Evolutionary conservation across 2,797 vertebrate species (phyloP).

Genomic region (Fistularia tabacaria): DNA sequence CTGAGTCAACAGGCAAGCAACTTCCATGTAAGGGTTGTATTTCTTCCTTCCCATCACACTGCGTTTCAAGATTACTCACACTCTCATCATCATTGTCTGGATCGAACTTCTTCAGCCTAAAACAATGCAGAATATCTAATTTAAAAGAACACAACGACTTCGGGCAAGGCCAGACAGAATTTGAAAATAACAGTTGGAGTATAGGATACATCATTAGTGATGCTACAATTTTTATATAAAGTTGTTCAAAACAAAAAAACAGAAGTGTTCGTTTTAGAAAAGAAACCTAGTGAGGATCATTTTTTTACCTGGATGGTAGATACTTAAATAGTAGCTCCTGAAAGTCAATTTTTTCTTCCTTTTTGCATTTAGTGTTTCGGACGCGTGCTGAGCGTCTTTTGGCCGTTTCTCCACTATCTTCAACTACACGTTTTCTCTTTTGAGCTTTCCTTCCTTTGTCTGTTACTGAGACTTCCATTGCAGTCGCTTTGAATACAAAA

Average conservation of each 20-base stretch:
- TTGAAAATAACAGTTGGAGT: too few species aligned
- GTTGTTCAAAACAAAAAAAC: too few species aligned
- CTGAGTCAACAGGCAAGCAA: slow-evolving; percentile 75
- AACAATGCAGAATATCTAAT: slow-evolving; percentile 2
- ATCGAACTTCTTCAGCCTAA: slow-evolving; percentile 88
- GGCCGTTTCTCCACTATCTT: slow-evolving; percentile 91
- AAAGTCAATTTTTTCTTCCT: slow-evolving; percentile 97
- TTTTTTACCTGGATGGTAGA: slow-evolving; percentile 87
- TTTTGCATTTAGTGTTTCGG: slow-evolving; percentile 96
- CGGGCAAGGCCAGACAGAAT: neutral
- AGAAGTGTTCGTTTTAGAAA: too few species aligned
- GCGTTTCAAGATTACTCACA: slow-evolving; percentile 84
- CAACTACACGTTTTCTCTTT: slow-evolving; percentile 85
- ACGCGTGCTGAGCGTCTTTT: slow-evolving; percentile 95
- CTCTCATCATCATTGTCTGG: slow-evolving; percentile 92
- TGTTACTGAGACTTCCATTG: slow-evolving; percentile 76
- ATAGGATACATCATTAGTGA: too few species aligned
- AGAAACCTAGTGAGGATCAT: neutral
- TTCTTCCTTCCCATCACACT: slow-evolving; percentile 81
- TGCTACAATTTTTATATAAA: too few species aligned
- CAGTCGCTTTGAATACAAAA: slow-evolving; percentile 47
- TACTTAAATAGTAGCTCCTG: slow-evolving; percentile 94
- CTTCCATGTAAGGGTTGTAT: slow-evolving; percentile 74
- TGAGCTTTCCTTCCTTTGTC: slow-evolving; percentile 91
- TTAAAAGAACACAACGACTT: neutral